Evolutionary conservation across 2,113 vertebrate genomes (phyloP).

Genomic region (Spheniscus mendiculus): DNA sequence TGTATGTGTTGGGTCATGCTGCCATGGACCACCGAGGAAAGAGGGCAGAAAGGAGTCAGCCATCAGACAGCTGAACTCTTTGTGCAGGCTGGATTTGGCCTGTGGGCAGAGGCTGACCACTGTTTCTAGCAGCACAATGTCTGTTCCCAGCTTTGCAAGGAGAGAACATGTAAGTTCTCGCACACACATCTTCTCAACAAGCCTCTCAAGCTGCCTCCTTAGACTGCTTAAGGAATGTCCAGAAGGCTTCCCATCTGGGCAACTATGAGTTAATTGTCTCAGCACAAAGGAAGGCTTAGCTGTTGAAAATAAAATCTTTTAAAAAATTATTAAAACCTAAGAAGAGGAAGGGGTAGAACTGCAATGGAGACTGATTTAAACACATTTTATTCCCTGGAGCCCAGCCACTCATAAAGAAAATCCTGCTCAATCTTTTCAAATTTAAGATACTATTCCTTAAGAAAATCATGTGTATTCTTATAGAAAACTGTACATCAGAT

Average conservation of each 20-base stretch:
- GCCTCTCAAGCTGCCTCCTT: not conserved
- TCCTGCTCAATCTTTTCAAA: not conserved
- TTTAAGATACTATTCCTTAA: not conserved
- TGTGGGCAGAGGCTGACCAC: not conserved
- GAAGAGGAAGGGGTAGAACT: not conserved
- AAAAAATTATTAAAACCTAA: not conserved
- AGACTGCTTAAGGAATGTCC: not conserved
- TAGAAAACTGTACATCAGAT: not conserved
- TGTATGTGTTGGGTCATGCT: accelerated
- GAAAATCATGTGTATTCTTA: not conserved
- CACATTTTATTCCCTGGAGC: not conserved
- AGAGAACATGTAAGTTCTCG: not conserved
- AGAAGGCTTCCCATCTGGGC: not conserved
- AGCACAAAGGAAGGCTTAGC: not conserved
- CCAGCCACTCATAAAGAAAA: not conserved
- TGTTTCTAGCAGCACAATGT: accelerated
- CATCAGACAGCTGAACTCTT: not conserved
- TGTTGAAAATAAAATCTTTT: not conserved
- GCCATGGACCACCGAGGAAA: not conserved
- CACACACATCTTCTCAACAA: not conserved
- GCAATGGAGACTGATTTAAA: not conserved
- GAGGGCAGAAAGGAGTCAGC: not conserved
- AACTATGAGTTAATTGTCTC: not conserved
- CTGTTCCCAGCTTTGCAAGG: not conserved
- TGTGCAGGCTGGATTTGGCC: not conserved